phyloP scores from a whole-genome alignment of 2,113 vertebrate species.

The Rhabdornis inornatus region DNA sequence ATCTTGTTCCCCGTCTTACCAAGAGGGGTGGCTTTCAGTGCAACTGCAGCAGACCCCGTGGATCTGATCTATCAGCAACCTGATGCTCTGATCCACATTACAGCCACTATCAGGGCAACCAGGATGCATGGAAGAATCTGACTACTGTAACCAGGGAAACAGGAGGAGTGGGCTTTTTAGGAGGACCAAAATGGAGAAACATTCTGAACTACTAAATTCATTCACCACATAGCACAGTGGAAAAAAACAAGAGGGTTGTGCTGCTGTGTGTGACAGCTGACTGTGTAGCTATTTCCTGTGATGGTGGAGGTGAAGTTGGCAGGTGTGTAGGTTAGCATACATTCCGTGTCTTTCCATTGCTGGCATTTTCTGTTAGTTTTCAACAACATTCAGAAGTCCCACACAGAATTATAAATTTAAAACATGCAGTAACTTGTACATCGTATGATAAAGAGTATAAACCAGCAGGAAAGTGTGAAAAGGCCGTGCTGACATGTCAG shows the following conservation, averaged over 20 bases:
- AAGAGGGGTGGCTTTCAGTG: neutral
- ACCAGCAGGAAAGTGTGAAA: neutral
- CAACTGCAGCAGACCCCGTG: neutral
- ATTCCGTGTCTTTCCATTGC: fast-evolving
- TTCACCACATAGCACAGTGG: neutral
- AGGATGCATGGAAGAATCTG: neutral
- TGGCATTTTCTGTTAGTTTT: neutral
- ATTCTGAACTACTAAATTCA: neutral
- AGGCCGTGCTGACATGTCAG: neutral
- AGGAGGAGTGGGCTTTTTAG: neutral
- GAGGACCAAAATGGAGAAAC: neutral
- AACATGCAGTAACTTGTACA: neutral
- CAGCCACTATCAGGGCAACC: neutral
- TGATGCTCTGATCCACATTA: neutral
- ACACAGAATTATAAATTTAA: neutral
- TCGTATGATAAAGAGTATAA: neutral
- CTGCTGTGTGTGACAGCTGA: neutral
- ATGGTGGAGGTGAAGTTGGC: neutral
- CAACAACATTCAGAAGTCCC: neutral
- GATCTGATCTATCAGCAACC: neutral
- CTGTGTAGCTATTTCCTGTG: neutral
- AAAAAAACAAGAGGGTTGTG: neutral
- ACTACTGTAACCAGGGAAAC: neutral
- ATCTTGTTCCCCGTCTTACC: fast-evolving
- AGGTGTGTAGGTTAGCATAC: neutral